These are phyloP conservation scores for Brenthis ino DNA, from an alignment of 2,888 invertebrate genomes.

Conservation along the genomic window DNA sequence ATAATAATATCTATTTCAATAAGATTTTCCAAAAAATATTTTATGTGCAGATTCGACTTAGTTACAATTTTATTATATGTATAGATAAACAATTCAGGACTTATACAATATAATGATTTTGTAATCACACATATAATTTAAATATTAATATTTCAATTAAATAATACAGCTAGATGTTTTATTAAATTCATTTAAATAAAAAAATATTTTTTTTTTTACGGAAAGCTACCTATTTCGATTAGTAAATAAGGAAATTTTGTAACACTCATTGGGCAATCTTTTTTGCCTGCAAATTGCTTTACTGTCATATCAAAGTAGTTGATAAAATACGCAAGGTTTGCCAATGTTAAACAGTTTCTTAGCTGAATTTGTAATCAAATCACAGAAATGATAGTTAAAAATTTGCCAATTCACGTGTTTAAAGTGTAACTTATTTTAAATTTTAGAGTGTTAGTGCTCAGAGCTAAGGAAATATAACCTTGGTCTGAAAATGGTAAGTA, in stretches of 20 bases:
- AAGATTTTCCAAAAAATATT: too few species aligned
- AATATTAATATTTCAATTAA: too few species aligned
- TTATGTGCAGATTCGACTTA: too few species aligned
- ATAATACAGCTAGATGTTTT: too few species aligned
- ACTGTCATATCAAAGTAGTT: slow-evolving; percentile 30
- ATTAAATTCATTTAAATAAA: too few species aligned
- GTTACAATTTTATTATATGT: too few species aligned
- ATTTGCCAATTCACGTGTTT: slow-evolving; percentile 6
- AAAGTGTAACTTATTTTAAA: slow-evolving; percentile 13
- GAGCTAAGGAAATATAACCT: slow-evolving; percentile 41
- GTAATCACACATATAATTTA: too few species aligned
- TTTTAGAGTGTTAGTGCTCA: slow-evolving; percentile 20
- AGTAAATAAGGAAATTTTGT: slow-evolving; percentile 20
- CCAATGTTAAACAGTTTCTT: slow-evolving; percentile 26
- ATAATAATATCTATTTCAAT: too few species aligned
- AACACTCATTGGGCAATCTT: slow-evolving; percentile 18
- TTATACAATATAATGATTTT: too few species aligned
- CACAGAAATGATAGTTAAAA: slow-evolving; percentile 23
- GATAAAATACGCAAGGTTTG: slow-evolving; percentile 26
- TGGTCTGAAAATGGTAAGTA: slow-evolving; percentile 46
- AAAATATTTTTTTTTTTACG: not conserved
- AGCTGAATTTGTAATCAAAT: slow-evolving; percentile 13
- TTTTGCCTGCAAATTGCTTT: slow-evolving; percentile 22
- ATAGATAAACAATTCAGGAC: too few species aligned
- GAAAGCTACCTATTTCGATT: not conserved